Evolutionary conservation across 64 coral and sea anemone genomes (phyloP), one percentile per base, ranked within the genome.

Genomic region (Trachythela sp.): DNA sequence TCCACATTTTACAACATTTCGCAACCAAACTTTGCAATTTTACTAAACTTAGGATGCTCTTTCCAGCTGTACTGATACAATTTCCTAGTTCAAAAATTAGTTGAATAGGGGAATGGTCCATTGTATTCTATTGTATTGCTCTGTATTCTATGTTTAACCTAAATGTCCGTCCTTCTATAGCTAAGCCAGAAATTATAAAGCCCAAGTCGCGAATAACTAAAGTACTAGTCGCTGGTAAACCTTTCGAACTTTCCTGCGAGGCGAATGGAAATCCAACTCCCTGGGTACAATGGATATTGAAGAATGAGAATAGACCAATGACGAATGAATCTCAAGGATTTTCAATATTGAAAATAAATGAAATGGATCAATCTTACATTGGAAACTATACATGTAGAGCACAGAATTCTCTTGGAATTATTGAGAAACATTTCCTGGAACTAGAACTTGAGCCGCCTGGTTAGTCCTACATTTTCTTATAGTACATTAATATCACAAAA

Each of bases 331-430:
- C 75, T 14, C 4, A 37, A 5, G 75, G 75, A 14, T 0, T 5
- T 13, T 80, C 75, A 80, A 39, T 2, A 37, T 80, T 80, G 30
- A 35, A 80, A 80, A 1, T 80, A 80, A 13, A 80, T 34, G 33
- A 80, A 37, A 80, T 80, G 75, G 75, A 80, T 39, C 1, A 80
- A 39, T 80, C 75, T 10, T 80, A 80, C 37, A 36, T 80, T 80
- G 75, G 75, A 35, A 80, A 80, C 33, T 80, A 80, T 22, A 34
- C 75, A 39, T 80, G 75, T 80, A 37, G 0, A 37, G 75, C 75
- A 36, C 0, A 4, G 0, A 80, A 80, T 39, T 35, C 31, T 35
- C 34, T 13, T 35, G 75, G 75, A 30, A 39, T 5, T 11, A 15
- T 5, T 34, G 15, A 37, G 34, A 80, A 80, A 39, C 8, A 4